Evolutionary conservation across 2,888 invertebrate genomes (phyloP).

Genomic region (Aspidiotus destructor): DNA sequence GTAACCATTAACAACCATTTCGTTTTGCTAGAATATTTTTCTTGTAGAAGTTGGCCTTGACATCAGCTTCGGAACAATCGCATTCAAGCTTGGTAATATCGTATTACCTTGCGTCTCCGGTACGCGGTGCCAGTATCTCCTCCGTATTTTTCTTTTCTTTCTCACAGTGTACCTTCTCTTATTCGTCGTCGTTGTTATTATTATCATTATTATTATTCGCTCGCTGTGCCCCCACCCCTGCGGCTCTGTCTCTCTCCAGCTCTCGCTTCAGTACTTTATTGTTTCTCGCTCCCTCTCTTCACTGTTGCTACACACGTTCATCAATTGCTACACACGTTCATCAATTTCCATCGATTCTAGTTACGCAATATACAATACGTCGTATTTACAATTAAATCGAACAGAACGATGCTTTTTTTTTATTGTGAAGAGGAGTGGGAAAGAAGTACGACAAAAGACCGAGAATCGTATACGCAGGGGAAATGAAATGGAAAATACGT

Average conservation of each 20-base stretch:
- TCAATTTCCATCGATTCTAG: slow-evolving; percentile 26
- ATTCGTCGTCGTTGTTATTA: neutral
- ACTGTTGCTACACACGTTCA: slow-evolving; percentile 6
- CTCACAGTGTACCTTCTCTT: neutral
- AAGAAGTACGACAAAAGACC: no score
- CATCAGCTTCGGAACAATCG: slow-evolving; percentile 29
- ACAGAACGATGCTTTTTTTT: no score
- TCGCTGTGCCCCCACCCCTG: neutral
- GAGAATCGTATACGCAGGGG: no score
- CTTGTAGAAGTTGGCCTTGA: slow-evolving; percentile 25
- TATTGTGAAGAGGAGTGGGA: no score
- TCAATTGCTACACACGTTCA: slow-evolving; percentile 17
- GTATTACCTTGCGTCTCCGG: slow-evolving; percentile 7
- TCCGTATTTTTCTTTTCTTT: neutral
- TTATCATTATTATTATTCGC: neutral
- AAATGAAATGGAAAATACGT: no score
- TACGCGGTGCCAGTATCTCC: no score
- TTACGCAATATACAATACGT: neutral
- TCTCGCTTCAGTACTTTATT: neutral
- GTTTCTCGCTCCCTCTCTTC: neutral
- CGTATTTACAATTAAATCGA: no score
- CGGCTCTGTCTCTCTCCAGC: no score
- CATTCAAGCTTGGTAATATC: slow-evolving; percentile 25
- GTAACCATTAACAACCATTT: slow-evolving; percentile 13
- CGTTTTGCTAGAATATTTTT: slow-evolving; percentile 5